Evolutionary conservation across 2,797 vertebrate genomes (phyloP).

Genomic region (Typhlichthys eigenmanni): DNA sequence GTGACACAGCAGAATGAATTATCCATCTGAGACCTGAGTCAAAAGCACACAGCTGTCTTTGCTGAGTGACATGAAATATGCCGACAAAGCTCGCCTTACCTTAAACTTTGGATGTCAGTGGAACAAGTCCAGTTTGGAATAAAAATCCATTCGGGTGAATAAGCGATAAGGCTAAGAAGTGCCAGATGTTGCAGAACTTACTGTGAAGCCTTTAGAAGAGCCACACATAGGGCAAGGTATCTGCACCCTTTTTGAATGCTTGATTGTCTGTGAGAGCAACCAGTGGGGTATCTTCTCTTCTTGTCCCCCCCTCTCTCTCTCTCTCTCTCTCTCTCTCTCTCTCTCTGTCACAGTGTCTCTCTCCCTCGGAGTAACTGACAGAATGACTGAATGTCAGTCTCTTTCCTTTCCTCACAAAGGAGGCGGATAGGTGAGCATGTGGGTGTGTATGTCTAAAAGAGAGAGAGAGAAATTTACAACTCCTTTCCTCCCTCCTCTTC

Average conservation of each 20-base stretch:
- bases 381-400: conserved; percentile 25
- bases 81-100: conserved; percentile 31
- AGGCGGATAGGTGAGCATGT: conserved; percentile 69
- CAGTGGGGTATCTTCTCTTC: conserved; percentile 32
- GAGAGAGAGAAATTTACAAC: conserved; percentile 46
- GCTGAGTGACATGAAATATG: conserved; percentile 15
- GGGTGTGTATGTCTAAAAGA: conserved; percentile 7
- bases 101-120: not conserved
- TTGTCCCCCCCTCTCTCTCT: conserved; percentile 3
- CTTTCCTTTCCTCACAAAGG: conserved; percentile 1
- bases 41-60: conserved; percentile 48
- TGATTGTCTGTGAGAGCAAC: conserved; percentile 49
- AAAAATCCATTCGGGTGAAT: not conserved
- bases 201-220: conserved; percentile 72
- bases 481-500: conserved; percentile 58
- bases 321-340: conserved; percentile 21
- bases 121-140: not conserved
- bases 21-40: conserved; percentile 61
- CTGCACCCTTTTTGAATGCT: conserved; percentile 41
- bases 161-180: not conserved
- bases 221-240: conserved; percentile 73
- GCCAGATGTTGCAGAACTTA: conserved; percentile 57
- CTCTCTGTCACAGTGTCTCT: conserved; percentile 21
- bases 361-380: conserved; percentile 33
- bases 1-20: conserved; percentile 63